Base-by-base conservation (phyloP, 1,140 invertebrate species). In the Zaprionus vittiger region DNA sequence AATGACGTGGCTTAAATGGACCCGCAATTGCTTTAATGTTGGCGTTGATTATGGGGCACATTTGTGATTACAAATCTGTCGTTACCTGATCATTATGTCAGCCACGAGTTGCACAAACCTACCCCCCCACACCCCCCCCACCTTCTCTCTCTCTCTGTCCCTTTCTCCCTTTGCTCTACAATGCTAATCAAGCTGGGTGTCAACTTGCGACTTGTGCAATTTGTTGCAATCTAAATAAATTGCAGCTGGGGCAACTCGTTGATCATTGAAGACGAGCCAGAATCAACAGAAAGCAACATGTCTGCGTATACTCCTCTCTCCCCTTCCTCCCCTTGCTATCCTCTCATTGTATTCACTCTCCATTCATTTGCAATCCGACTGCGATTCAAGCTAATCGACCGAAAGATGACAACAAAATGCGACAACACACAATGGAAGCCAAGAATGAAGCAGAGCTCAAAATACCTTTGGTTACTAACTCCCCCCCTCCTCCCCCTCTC, bases 1-100 rank as follows among this genome's bases (percentile, higher is more conserved):
- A 62, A 44, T 67, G 57, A 68, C n/a, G 41, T 67, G 38, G 17
- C 38, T n/a, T 52, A 12, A 57, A 68, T 57, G 65, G 24, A 17
- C n/a, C 20, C 38, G 12, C 59, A 68, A 68, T 57, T 60, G 14
- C 41, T 56, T 56, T 41, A 28, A 52, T 31, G 37, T 15, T 24
- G 20, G 9, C 63, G 52, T 56, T 66, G 63, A 66, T 66, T 65
- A 65, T 54, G 63, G 31, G 14, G 15, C 41, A 7, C n/a, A 26
- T 63, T 28, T 64, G 24, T 66, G 63, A 66, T 66, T 66, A 56
- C 24, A 26, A 26, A 37, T 55, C 63, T 55, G 54, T 28, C 22
- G 15, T 55, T 28, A 55, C 54, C 54, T 55, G 54, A 55, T 56
- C 54, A 56, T 56, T 56, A 52, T 52, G 47, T 52, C 20, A 52